phyloP scores from a whole-genome alignment of 2,113 vertebrate genomes.

The Caranx melampygus region DNA sequence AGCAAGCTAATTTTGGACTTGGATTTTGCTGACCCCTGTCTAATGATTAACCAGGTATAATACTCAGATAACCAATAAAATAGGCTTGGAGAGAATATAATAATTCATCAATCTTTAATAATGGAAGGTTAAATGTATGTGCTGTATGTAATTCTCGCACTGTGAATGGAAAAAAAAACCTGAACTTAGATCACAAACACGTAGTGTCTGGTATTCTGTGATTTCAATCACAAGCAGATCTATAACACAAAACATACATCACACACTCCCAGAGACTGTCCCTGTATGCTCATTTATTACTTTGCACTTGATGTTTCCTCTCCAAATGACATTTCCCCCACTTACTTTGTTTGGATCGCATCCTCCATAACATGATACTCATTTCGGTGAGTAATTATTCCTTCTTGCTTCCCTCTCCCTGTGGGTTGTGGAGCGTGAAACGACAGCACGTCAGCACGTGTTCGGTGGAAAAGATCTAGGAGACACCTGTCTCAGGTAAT shows the following conservation, averaged over 20 bases:
- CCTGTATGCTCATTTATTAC: conserved; percentile 23
- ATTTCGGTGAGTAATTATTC: conserved; percentile 75
- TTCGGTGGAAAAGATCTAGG: conserved; percentile 51
- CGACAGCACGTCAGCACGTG: conserved; percentile 54
- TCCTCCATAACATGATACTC: conserved; percentile 57
- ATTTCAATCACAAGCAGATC: background rate
- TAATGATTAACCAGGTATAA: conserved; percentile 34
- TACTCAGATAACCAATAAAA: conserved; percentile 30
- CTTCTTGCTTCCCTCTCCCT: conserved; percentile 55
- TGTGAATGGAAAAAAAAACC: background rate
- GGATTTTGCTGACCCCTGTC: conserved; percentile 26
- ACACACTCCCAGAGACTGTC: background rate
- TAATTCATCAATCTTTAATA: conserved; percentile 17
- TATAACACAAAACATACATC: background rate
- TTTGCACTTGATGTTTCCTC: conserved; percentile 36
- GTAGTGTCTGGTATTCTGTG: background rate
- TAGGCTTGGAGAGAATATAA: conserved; percentile 5
- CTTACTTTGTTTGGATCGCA: conserved; percentile 50
- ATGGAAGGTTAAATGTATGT: conserved; percentile 8
- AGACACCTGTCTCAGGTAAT: conserved; percentile 78
- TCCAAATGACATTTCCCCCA: conserved; percentile 30
- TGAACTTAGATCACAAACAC: background rate
- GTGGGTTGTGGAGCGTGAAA: conserved; percentile 70
- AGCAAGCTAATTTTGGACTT: conserved; percentile 54
- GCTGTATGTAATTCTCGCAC: conserved; percentile 2